These are phyloP conservation scores for Melanocharis versteri DNA, from an alignment of 2,113 vertebrate species.

Conservation along the genomic window DNA sequence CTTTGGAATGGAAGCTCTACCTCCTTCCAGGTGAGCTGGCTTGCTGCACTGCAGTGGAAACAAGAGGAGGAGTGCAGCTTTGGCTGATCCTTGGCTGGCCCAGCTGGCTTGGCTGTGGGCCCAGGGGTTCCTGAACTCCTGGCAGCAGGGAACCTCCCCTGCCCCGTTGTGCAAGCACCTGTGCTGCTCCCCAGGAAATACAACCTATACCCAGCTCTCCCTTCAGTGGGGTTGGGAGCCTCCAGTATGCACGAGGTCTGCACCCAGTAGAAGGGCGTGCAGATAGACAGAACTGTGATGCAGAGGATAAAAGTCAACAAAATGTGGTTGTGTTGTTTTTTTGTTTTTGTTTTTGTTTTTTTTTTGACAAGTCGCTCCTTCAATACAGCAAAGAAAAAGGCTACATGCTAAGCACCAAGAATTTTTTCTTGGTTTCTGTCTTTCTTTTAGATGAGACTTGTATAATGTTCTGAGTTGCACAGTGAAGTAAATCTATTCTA, in stretches of 20 bases:
- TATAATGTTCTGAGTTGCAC: neutral
- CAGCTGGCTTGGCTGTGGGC: neutral
- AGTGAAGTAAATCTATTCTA: neutral
- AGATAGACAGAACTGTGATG: neutral
- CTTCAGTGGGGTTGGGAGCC: neutral
- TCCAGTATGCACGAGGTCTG: fast-evolving
- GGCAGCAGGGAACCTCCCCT: neutral
- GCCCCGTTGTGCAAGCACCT: neutral
- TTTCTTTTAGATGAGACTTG: neutral
- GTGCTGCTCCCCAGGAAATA: neutral
- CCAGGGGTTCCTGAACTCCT: neutral
- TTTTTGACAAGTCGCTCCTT: neutral
- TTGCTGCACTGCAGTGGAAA: neutral
- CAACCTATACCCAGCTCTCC: neutral
- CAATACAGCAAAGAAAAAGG: neutral
- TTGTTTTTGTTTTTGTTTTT: too few species aligned
- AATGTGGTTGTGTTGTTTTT: neutral
- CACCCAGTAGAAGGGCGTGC: neutral
- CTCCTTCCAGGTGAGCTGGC: neutral
- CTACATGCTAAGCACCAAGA: neutral
- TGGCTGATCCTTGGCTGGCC: neutral
- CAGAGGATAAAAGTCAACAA: neutral
- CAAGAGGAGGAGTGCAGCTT: neutral
- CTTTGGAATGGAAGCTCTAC: neutral
- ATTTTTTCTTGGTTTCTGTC: neutral